These are phyloP conservation scores for Arrhamphus sclerolepis DNA, from an alignment of 2,797 vertebrate species.

Conservation along the genomic window DNA sequence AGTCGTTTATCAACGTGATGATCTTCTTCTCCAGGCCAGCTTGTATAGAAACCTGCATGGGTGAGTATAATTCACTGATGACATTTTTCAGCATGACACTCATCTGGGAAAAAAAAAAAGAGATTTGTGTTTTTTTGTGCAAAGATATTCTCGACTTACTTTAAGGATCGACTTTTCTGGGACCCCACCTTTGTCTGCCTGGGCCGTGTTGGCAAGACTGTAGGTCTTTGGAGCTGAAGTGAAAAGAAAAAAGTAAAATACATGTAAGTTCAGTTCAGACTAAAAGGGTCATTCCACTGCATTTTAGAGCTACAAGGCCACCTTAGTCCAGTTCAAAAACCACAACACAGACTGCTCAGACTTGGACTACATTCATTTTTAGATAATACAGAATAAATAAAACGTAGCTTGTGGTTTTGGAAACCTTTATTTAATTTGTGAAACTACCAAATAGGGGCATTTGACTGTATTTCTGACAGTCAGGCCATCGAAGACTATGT, in stretches of 20 bases:
- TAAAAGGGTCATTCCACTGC: no score
- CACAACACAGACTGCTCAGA: no score
- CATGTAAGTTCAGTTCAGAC: no score
- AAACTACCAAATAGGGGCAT: no score
- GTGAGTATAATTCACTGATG: not conserved
- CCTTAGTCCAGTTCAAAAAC: no score
- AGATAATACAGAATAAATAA: no score
- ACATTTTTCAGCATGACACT: not conserved
- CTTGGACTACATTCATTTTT: no score
- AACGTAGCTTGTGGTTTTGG: no score
- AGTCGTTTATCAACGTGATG: conserved; percentile 92
- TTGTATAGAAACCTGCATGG: conserved; percentile 88
- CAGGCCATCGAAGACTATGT: no score
- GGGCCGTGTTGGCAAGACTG: conserved; percentile 84
- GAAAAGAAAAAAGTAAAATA: not conserved
- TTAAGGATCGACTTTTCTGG: conserved; percentile 94
- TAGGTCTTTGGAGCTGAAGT: conserved; percentile 92
- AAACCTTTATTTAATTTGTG: no score
- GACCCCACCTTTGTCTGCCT: conserved; percentile 81
- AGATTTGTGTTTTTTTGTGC: not conserved
- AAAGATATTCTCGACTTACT: conserved; percentile 60
- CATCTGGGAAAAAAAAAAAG: not conserved
- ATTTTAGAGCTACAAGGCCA: no score
- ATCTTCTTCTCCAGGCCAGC: conserved; percentile 91
- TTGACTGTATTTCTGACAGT: no score